phyloP scores from a whole-genome alignment of 2,113 vertebrate species.

The Solenodon paradoxus region DNA sequence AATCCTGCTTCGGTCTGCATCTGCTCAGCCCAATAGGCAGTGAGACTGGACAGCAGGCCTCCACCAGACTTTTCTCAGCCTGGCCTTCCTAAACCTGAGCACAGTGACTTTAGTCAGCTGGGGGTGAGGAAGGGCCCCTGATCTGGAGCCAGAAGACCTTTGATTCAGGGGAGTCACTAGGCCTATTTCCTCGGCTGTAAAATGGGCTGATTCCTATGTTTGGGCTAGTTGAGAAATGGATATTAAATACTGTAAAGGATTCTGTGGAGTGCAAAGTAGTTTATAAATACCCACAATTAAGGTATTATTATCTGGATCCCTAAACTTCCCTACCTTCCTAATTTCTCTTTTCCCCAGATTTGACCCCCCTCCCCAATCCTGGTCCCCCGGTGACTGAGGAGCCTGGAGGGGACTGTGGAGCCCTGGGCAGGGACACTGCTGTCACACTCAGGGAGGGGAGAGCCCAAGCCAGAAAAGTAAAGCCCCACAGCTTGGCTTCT shows the following conservation, averaged over 20 bases:
- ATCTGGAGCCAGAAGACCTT: not conserved
- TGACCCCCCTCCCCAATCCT: not conserved
- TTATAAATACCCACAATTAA: not conserved
- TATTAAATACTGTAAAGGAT: not conserved
- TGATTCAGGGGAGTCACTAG: not conserved
- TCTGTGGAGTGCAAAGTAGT: not conserved
- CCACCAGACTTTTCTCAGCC: fast-evolving
- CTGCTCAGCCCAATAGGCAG: not conserved
- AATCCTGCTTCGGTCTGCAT: not conserved
- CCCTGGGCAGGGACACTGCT: not conserved
- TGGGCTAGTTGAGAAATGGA: not conserved
- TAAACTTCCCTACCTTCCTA: not conserved
- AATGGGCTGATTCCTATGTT: not conserved
- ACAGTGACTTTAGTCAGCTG: not conserved
- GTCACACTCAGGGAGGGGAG: not conserved
- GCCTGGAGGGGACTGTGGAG: not conserved
- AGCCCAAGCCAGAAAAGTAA: not conserved
- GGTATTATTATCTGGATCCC: not conserved
- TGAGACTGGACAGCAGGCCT: not conserved
- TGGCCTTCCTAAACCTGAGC: not conserved
- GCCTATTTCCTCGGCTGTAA: not conserved
- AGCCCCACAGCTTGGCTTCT: not conserved
- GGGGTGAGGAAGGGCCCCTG: not conserved
- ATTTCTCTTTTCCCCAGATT: fast-evolving
- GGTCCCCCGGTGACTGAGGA: not conserved